Percentiles rank a stretch among this genome's conserved stretches.
These are phyloP conservation scores for Rhagoletis pomonella DNA, from an alignment of 1,140 invertebrate genomes.

Conservation along the genomic window DNA sequence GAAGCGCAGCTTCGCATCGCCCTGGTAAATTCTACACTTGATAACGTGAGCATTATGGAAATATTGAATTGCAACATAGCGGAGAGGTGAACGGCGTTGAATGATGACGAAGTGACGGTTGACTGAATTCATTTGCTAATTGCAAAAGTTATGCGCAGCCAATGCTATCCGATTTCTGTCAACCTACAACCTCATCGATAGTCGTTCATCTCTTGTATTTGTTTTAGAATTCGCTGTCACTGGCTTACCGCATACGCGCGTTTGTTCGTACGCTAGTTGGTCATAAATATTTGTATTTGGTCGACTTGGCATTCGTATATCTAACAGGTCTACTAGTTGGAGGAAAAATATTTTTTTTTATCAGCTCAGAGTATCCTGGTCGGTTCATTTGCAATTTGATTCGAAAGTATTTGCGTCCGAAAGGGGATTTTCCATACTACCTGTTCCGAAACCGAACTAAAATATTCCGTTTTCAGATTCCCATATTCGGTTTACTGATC, in stretches of 20 bases:
- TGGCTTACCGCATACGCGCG: constrained; percentile 9
- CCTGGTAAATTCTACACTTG: neutral
- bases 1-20: neutral
- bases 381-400: too few species aligned
- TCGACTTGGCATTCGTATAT: neutral
- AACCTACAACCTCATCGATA: neutral
- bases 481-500: too few species aligned
- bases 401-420: too few species aligned
- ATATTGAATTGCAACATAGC: neutral
- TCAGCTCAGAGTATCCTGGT: too few species aligned
- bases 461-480: too few species aligned
- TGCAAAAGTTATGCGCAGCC: constrained; percentile 63
- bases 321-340: too few species aligned
- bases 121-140: constrained; percentile 74
- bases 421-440: too few species aligned
- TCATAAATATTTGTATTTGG: neutral
- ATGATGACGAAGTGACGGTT: constrained; percentile 69
- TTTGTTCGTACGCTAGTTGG: neutral
- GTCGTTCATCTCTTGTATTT: too few species aligned
- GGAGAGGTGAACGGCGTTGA: neutral
- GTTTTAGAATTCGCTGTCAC: too few species aligned
- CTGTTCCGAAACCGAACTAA: too few species aligned
- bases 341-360: too few species aligned
- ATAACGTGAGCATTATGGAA: neutral
- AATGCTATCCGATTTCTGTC: constrained; percentile 58